A percentile compares a stretch with the other conserved stretches of the same genome.
phyloP scores from a whole-genome alignment of 2,797 vertebrate genomes.

The Falco rusticolus region DNA sequence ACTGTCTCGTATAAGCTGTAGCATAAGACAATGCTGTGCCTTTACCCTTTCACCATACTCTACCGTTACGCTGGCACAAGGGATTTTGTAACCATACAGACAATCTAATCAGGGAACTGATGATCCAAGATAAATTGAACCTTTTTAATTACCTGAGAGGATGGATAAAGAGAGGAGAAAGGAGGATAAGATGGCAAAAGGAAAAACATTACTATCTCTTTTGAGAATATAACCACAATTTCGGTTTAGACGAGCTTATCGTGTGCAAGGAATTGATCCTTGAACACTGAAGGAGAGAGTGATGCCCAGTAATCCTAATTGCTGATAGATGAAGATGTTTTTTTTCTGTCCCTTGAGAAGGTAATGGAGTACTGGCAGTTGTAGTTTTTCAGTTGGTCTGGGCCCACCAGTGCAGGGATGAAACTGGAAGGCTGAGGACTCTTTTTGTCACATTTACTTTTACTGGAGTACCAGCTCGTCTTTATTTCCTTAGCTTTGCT shows the following conservation, averaged over 20 bases:
- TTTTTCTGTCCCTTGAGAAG: not conserved
- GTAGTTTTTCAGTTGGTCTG: not conserved
- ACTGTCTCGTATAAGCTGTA: not conserved
- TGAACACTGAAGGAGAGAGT: not conserved
- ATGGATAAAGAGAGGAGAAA: not conserved
- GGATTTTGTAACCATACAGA: not conserved
- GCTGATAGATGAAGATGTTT: not conserved
- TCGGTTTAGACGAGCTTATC: not conserved
- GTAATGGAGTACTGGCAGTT: not conserved
- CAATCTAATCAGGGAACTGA: not conserved
- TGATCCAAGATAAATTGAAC: not conserved
- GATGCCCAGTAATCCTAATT: not conserved
- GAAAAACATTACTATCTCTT: not conserved
- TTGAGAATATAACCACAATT: not conserved
- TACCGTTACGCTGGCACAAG: not conserved
- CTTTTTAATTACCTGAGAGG: not conserved
- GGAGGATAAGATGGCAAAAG: not conserved
- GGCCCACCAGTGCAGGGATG: not conserved
- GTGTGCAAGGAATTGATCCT: not conserved
- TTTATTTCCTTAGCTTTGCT: not conserved
- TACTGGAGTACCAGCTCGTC: not conserved
- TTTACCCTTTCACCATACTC: not conserved
- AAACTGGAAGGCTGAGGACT: not conserved
- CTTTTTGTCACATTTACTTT: not conserved
- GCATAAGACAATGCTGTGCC: accelerated